These are phyloP conservation scores for Orthosia incerta DNA, from an alignment of 2,888 invertebrate species.

Conservation along the genomic window DNA sequence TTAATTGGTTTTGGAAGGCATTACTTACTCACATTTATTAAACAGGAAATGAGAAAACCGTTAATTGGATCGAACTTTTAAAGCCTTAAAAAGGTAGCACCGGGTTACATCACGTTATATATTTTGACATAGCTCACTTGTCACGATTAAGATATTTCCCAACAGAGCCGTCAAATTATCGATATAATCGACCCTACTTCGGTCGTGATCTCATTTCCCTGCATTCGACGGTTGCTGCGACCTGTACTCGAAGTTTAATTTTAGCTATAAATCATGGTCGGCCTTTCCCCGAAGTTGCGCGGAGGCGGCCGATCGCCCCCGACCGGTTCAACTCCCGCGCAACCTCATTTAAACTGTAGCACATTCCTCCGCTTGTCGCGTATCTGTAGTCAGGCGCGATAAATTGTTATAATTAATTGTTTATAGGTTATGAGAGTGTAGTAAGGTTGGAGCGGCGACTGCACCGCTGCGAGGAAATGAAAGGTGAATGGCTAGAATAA, in stretches of 20 bases:
- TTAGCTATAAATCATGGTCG: slow-evolving; percentile 88
- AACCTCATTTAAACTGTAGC: slow-evolving; percentile 91
- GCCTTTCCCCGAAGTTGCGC: slow-evolving; percentile 89
- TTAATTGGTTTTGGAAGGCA: slow-evolving; percentile 46
- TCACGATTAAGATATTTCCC: slow-evolving; percentile 72
- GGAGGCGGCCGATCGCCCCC: slow-evolving; percentile 80
- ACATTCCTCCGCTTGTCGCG: slow-evolving; percentile 84
- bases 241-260: slow-evolving; percentile 82
- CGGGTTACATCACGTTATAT: slow-evolving; percentile 56
- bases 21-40: slow-evolving; percentile 43
- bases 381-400: slow-evolving; percentile 78
- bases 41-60: slow-evolving; percentile 56
- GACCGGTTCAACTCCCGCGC: slow-evolving; percentile 88
- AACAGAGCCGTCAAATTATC: slow-evolving; percentile 71
- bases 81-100: slow-evolving; percentile 53
- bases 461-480: slow-evolving; percentile 55
- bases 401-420: slow-evolving; percentile 61
- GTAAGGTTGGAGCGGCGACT: slow-evolving; percentile 51
- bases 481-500: slow-evolving; percentile 60
- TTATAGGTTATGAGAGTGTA: slow-evolving; percentile 62
- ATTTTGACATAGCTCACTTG: slow-evolving; percentile 66
- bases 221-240: slow-evolving; percentile 66
- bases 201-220: slow-evolving; percentile 72
- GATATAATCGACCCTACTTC: slow-evolving; percentile 69
- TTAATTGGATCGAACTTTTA: slow-evolving; percentile 61